Base-by-base conservation (phyloP, 1,140 invertebrate species). In the Periplaneta americana region DNA sequence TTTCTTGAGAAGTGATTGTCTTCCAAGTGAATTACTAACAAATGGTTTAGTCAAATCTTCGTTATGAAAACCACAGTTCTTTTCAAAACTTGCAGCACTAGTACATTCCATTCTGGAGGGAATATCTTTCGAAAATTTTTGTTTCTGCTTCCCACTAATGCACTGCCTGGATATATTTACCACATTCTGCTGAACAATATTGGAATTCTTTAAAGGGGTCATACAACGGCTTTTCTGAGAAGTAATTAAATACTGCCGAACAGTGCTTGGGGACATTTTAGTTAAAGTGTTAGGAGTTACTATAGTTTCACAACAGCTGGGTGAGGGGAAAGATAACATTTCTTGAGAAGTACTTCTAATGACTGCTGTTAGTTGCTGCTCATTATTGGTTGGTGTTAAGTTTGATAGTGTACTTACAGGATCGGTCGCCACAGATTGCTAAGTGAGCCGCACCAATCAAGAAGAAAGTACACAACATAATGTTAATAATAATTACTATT, bases 371-470 rank as follows among this genome's bases (percentile, higher is more conserved):
- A 78, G 11, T 34, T 34, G 34, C 36, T 36, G 34, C 28, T 78
- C 34, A 78, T 13, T 34, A 78, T 36, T 34, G 76, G 34, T 34
- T 34, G 22, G 13, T 34, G 76, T 8, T 36, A 36, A 66, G 48
- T 66, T 78, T 36, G 36, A 28, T 28, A 39, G 76, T 22, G 34
- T 80, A 80, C 80, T 80, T 80, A 80, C 80, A 80, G 80, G 80
- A 57, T 37, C 36, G 34, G 80, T 34, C n/a, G 80, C 34, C 80
- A 80, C 80, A 36, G 76, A 39, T 34, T 36, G 36, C 76, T 78
- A 39, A n/a, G 76, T 78, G n/a, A 78, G 76, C 76, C 33, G 76
- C 76, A 78, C 34, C 33, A 78, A 36, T 34, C 76, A 78, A 78
- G 76, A 34, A 36, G 35, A 78, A 11, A 78, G 36, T 28, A 78